Evolutionary conservation across 2,888 invertebrate species (phyloP).

Genomic region (Acrobasis repandana): DNA sequence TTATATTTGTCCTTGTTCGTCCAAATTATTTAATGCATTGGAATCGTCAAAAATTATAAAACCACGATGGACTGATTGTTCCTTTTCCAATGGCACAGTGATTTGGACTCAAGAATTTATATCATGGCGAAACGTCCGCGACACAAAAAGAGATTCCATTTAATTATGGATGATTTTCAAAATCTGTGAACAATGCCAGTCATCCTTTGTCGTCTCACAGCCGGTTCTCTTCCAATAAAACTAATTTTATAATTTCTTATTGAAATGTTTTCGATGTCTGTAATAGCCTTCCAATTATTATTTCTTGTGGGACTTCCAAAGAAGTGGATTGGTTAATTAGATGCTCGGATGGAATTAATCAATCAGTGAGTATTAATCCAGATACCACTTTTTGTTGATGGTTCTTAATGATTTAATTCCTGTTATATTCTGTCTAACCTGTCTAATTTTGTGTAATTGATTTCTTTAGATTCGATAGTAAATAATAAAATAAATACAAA

Average conservation of each 20-base stretch:
- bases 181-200: constrained; percentile 81
- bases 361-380: constrained; percentile 15
- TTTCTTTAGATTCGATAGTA: background rate
- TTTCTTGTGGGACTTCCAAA: constrained; percentile 12
- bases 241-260: constrained; percentile 81
- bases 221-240: constrained; percentile 58
- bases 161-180: constrained; percentile 82
- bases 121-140: constrained; percentile 65
- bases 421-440: background rate
- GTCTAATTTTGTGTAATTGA: constrained; percentile 1
- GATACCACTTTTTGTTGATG: constrained; percentile 2
- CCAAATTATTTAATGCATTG: background rate
- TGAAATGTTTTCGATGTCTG: background rate
- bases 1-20: background rate
- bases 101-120: constrained; percentile 71
- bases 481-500: too few species aligned
- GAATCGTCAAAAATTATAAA: constrained; percentile 2
- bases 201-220: constrained; percentile 66
- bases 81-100: constrained; percentile 60
- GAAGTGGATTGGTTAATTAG: constrained; percentile 16
- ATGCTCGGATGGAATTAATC: constrained; percentile 12
- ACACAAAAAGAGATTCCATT: constrained; percentile 78
- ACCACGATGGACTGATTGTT: constrained; percentile 47
- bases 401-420: constrained; percentile 13
- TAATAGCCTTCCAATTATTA: constrained; percentile 16